phyloP scores from a whole-genome alignment of 2,888 invertebrate species.

The Parasteatoda lunata region DNA sequence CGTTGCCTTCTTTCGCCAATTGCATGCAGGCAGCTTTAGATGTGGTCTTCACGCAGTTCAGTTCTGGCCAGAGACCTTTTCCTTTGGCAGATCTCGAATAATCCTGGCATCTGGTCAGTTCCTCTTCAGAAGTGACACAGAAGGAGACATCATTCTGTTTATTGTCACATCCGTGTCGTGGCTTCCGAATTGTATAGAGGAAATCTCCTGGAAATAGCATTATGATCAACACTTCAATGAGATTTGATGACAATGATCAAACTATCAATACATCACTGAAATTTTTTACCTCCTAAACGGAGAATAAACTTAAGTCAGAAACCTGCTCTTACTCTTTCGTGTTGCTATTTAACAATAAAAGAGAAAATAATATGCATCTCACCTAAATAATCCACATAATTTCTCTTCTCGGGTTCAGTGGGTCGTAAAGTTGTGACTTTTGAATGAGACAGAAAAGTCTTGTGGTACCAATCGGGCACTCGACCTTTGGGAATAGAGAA shows the following conservation, averaged over 20 bases:
- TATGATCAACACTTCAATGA: too few species aligned
- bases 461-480: constrained; percentile 66
- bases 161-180: constrained; percentile 71
- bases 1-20: constrained; percentile 79
- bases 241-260: too few species aligned
- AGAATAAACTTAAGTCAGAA: too few species aligned
- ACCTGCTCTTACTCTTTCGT: too few species aligned
- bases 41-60: constrained; percentile 83
- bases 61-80: constrained; percentile 84
- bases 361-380: not conserved
- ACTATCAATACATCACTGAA: too few species aligned
- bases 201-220: constrained; percentile 72
- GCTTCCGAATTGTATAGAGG: constrained; percentile 73
- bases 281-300: too few species aligned
- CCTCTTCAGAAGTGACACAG: constrained; percentile 82
- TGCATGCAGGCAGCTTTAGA: constrained; percentile 82
- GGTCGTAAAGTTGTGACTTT: constrained; percentile 55
- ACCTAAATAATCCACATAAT: constrained; percentile 61
- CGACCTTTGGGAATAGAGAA: constrained; percentile 21
- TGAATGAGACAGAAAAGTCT: constrained; percentile 57
- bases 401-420: constrained; percentile 18
- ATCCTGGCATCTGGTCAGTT: constrained; percentile 83
- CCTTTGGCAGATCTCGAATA: constrained; percentile 84
- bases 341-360: not conserved
- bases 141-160: constrained; percentile 75